Conservation (phyloP, 1,140 invertebrate species). For the Camponotus vicinus region DNA sequence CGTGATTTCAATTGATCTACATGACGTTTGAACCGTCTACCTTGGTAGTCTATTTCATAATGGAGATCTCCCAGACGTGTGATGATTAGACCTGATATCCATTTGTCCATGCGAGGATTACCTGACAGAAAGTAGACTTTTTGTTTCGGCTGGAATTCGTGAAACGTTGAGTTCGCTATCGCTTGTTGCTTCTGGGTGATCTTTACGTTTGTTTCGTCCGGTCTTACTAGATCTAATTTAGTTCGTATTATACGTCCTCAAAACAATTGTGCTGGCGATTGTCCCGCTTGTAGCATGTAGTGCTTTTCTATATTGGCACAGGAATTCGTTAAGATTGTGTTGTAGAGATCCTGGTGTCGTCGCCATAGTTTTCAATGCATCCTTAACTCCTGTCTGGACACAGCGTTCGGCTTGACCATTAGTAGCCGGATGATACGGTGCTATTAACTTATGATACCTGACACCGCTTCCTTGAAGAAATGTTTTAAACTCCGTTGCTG, state of each 20-base stretch:
- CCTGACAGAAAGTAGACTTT: not conserved
- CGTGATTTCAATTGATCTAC: not conserved
- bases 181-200: not conserved
- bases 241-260: conserved; percentile 46
- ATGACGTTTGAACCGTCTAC: not conserved
- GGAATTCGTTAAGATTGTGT: conserved; percentile 55
- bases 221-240: conserved; percentile 33
- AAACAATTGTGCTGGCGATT: conserved; percentile 54
- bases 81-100: not conserved
- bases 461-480: not conserved
- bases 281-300: conserved; percentile 60
- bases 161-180: not conserved
- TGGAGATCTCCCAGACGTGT: not conserved
- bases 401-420: not conserved
- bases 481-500: not conserved
- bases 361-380: not conserved
- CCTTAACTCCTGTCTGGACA: not conserved
- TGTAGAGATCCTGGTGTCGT: conserved; percentile 15
- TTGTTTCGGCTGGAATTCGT: not conserved
- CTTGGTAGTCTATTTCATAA: not conserved
- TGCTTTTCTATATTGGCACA: conserved; percentile 62
- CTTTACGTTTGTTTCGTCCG: not conserved
- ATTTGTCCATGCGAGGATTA: not conserved
- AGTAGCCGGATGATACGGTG: not conserved
- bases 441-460: not conserved